These are phyloP conservation scores for Corythoichthys haematopterus DNA, from an alignment of 2,113 vertebrate species.

Conservation along the genomic window DNA sequence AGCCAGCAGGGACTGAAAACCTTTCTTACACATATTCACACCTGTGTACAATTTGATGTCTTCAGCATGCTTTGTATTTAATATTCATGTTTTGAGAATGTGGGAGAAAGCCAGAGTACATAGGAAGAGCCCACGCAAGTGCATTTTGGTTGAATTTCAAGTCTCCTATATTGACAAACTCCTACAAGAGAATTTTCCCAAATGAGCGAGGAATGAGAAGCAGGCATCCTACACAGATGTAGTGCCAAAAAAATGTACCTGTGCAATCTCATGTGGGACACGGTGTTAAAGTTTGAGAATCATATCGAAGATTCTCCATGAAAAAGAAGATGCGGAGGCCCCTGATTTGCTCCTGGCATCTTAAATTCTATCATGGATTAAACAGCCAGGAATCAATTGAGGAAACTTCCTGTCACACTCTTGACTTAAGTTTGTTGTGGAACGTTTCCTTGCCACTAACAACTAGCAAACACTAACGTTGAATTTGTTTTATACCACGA, in stretches of 20 bases:
- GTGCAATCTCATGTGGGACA: background rate
- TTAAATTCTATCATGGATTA: background rate
- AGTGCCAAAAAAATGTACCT: background rate
- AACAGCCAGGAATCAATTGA: background rate
- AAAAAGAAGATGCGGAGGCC: background rate
- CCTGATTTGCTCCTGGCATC: background rate
- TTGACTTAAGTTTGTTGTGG: background rate
- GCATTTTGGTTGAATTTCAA: background rate
- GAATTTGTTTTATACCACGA: too few species aligned
- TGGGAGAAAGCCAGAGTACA: background rate
- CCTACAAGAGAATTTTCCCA: background rate
- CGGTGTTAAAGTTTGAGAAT: background rate
- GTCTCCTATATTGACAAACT: background rate
- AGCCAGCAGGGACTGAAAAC: too few species aligned
- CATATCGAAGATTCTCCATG: background rate
- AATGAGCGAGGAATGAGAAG: background rate
- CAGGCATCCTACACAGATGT: background rate
- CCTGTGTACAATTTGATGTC: too few species aligned
- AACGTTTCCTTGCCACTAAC: background rate
- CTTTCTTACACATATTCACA: too few species aligned
- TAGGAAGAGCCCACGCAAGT: background rate
- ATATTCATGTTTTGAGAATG: background rate
- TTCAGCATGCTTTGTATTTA: too few species aligned
- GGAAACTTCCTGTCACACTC: background rate
- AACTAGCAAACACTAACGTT: background rate